Conservation (phyloP, 1,140 invertebrate genomes). For the Epicauta chinensis region DNA sequence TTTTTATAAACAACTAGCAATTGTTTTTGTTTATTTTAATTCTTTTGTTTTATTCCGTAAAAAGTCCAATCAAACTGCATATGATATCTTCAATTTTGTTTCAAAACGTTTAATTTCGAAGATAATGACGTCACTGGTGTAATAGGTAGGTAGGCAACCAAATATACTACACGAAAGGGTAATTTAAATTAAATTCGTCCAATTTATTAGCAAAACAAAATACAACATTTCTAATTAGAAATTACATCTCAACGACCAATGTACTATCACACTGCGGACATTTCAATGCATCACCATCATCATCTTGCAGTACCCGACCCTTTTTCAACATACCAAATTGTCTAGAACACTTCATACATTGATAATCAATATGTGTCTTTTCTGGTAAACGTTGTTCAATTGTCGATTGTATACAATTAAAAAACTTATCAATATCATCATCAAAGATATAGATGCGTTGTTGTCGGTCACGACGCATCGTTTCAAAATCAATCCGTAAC, state of each 20-base stretch:
- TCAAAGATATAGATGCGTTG: conserved; percentile 53
- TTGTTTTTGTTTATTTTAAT: no score
- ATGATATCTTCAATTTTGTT: no score
- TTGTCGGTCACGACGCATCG: conserved; percentile 49
- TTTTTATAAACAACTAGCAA: no score
- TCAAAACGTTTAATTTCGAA: no score
- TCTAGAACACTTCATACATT: conserved; percentile 56
- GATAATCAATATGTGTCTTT: conserved; percentile 50
- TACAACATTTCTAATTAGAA: no score
- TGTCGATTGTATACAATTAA: conserved; percentile 31
- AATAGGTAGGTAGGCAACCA: no score
- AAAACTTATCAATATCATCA: conserved; percentile 49
- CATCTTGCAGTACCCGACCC: conserved; percentile 28
- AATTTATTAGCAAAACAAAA: no score
- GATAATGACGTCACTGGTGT: no score
- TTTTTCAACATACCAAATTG: conserved; percentile 51
- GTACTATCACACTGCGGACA: conserved; percentile 56
- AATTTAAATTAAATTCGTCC: no score
- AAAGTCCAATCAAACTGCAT: no score
- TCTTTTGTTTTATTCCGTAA: no score
- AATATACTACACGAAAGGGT: no score
- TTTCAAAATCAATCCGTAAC: conserved; percentile 56
- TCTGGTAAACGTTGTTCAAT: conserved; percentile 47
- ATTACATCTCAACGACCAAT: conserved; percentile 46
- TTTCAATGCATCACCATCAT: conserved; percentile 28